A percentile compares a stretch with the other conserved stretches of the same genome.
Evolutionary conservation across 2,888 invertebrate species (phyloP).

Genomic region (Erpobdella octoculata): DNA sequence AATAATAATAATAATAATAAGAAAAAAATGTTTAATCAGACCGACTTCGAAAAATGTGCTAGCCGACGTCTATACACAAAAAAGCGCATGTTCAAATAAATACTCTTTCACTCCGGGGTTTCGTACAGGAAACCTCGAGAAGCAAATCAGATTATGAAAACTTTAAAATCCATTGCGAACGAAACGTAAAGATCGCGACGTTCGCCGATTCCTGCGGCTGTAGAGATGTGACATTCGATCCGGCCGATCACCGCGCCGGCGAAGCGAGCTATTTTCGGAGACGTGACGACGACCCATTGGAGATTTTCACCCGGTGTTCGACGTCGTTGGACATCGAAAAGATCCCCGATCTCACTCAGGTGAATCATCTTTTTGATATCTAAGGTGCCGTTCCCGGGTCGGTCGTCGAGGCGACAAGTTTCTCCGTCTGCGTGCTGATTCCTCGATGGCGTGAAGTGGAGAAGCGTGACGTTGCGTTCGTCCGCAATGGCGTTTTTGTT

Average conservation of each 20-base stretch:
- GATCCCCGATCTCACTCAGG: not conserved
- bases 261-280: not conserved
- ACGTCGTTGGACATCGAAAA: not conserved
- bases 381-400: not conserved
- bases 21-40: not conserved
- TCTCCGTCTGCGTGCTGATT: not conserved
- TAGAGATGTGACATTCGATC: not conserved
- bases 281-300: not conserved
- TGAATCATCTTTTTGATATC: not conserved
- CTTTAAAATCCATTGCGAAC: not conserved
- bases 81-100: too few relatives aligned
- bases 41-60: too few relatives aligned
- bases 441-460: not conserved
- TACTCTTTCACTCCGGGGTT: too few relatives aligned
- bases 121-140: too few relatives aligned
- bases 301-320: not conserved
- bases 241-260: not conserved
- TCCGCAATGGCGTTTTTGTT: not conserved
- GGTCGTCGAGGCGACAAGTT: not conserved
- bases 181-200: not conserved
- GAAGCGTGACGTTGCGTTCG: not conserved
- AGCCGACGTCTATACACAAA: too few relatives aligned
- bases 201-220: not conserved
- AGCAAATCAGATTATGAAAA: conserved; percentile 3
- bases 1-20: too few relatives aligned